Evolutionary conservation across 2,113 vertebrate genomes (phyloP), one percentile per base, ranked within the genome.

Genomic region (Hemichromis elongatus): DNA sequence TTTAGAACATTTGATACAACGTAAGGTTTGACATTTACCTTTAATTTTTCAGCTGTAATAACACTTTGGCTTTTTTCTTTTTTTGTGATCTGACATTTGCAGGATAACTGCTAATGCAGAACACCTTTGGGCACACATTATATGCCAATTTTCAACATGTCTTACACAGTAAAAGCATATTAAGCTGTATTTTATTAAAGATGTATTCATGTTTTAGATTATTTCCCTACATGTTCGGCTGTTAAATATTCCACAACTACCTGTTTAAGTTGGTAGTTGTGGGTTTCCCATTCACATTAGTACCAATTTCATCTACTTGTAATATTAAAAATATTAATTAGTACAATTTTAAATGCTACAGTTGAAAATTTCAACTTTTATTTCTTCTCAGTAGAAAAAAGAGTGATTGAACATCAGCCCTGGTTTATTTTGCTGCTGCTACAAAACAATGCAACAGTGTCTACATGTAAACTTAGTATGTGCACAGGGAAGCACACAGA

Each of bases 71-170:
- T 35, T 28, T 18, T 21, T 68, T 13, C 13, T 21, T 57, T 42
- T 52, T n/a, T 80, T 30, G 37, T 4, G 35, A 84, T 26, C 28
- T 82, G 81, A 88, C 9, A 80, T 66, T 86, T 75, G 18, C 47
- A 70, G 57, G 57, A 75, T 75, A 63, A 59, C n/a, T 75, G 21
- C 7, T 28, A 50, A 12, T n/a, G 9, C 16, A 50, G 26, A 50
- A 75, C 12, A 28, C 9, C 14, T 73, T 73, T 47, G 68, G 21
- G 24, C 28, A 18, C 24, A 28, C 42, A 73, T 19, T 47, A 47
- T 7, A 73, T 47, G 24, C 9, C 42, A 47, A 5, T 73, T 6
- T 73, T 47, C 42, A 12, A 73, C 42, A 47, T 0, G 21, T 70
- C 66, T 1, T 70, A 26, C 13, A 26, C 14, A 45, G 40, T 70